Conservation (phyloP, 2,797 vertebrate species). For the Silurus aristotelis region DNA sequence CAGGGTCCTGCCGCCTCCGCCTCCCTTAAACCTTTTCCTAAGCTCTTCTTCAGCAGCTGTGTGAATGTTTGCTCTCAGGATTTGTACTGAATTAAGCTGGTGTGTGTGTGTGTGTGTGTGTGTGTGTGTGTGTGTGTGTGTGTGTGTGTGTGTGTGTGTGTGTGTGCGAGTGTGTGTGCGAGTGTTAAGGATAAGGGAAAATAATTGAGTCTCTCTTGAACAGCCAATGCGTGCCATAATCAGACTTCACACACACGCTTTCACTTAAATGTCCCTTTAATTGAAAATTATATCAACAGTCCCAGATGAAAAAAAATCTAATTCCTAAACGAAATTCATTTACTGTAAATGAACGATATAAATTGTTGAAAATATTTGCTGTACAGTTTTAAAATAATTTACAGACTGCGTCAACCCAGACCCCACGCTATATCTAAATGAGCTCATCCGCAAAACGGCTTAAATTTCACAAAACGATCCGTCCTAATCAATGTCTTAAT, state of each 20-base stretch:
- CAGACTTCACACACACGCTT: background rate
- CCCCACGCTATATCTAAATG: too few species aligned
- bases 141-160: background rate
- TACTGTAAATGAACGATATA: too few species aligned
- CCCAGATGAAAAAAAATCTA: background rate
- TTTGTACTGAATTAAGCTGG: background rate
- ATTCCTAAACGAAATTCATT: background rate
- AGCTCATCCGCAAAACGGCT: too few species aligned
- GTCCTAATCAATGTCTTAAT: too few species aligned
- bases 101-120: conserved; percentile 1
- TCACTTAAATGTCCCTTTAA: background rate
- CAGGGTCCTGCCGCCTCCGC: conserved; percentile 62
- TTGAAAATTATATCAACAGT: background rate
- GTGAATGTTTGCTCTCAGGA: conserved; percentile 9
- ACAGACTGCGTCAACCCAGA: too few species aligned
- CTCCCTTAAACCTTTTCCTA: conserved; percentile 48
- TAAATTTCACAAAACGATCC: too few species aligned
- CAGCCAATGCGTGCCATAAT: background rate
- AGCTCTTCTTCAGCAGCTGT: conserved; percentile 44
- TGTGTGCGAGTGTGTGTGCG: background rate
- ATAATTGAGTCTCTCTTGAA: conserved; percentile 4
- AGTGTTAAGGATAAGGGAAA: background rate
- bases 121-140: background rate
- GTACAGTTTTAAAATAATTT: too few species aligned
- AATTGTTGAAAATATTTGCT: too few species aligned